Conservation (phyloP, 2,797 vertebrate genomes). For the Pseudocheirus occidentalis region DNA sequence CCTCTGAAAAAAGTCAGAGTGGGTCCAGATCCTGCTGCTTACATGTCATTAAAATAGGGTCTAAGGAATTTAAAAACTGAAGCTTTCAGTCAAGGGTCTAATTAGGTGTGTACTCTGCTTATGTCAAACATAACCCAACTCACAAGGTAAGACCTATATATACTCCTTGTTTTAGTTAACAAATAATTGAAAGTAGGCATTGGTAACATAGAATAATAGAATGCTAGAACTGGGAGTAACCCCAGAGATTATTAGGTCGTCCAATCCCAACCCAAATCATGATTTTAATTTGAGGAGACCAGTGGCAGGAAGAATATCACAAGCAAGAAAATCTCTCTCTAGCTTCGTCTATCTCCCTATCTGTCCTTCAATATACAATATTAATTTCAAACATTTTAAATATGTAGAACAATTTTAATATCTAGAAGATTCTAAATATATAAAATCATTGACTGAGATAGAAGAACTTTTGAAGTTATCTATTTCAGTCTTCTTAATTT, state of each 20-base stretch:
- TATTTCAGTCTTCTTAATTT: not conserved
- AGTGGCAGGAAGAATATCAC: not conserved
- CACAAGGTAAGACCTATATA: not conserved
- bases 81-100: not conserved
- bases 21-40: not conserved
- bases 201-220: not conserved
- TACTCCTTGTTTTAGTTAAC: not conserved
- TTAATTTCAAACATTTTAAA: not conserved
- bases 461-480: not conserved
- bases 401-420: not conserved
- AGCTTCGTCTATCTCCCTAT: not conserved
- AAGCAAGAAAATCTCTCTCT: not conserved
- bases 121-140: not conserved
- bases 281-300: not conserved
- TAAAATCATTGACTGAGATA: not conserved
- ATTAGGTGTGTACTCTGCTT: not conserved
- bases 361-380: not conserved
- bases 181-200: not conserved
- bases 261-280: not conserved
- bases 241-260: not conserved
- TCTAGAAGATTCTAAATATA: not conserved
- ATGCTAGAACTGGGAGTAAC: not conserved
- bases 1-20: not conserved
- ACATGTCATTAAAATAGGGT: not conserved
- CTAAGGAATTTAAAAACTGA: not conserved